A percentile compares a stretch with the other conserved stretches of the same genome.
Evolutionary conservation across 2,888 invertebrate species (phyloP).

Genomic region (Himalopsyche anomala): DNA sequence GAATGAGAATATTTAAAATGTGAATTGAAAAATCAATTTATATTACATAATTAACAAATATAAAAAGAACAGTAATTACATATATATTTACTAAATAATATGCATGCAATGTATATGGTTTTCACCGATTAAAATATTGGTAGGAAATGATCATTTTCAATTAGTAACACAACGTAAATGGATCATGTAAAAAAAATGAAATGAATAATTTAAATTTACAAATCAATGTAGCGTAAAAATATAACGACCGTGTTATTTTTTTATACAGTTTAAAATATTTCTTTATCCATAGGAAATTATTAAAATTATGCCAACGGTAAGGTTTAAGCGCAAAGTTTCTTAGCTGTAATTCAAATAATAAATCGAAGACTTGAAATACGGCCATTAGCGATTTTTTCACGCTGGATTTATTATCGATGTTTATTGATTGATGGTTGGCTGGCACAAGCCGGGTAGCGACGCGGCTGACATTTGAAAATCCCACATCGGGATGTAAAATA

Average conservation of each 20-base stretch:
- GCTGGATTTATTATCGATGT: constrained; percentile 19
- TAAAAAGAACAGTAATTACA: too few species aligned
- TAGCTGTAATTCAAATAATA: not conserved
- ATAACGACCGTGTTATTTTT: not conserved
- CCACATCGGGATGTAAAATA: constrained; percentile 31
- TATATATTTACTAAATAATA: too few species aligned
- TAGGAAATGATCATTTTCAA: too few species aligned
- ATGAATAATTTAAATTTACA: not conserved
- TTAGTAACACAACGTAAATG: too few species aligned
- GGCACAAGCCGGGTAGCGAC: not conserved
- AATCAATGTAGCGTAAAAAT: not conserved
- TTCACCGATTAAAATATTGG: too few species aligned
- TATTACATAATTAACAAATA: too few species aligned
- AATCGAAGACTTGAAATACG: not conserved
- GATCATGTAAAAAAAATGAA: too few species aligned
- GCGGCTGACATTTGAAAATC: not conserved
- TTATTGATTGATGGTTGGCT: constrained; percentile 11
- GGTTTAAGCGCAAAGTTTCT: not conserved
- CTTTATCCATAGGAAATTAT: too few species aligned
- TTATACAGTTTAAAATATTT: not conserved
- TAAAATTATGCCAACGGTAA: not conserved
- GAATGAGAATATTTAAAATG: too few species aligned
- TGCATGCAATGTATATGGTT: too few species aligned
- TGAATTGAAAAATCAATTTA: too few species aligned
- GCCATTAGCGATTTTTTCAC: constrained; percentile 50